Conservation (phyloP, 2,888 invertebrate species). For the Acanthosepion lycidas region DNA sequence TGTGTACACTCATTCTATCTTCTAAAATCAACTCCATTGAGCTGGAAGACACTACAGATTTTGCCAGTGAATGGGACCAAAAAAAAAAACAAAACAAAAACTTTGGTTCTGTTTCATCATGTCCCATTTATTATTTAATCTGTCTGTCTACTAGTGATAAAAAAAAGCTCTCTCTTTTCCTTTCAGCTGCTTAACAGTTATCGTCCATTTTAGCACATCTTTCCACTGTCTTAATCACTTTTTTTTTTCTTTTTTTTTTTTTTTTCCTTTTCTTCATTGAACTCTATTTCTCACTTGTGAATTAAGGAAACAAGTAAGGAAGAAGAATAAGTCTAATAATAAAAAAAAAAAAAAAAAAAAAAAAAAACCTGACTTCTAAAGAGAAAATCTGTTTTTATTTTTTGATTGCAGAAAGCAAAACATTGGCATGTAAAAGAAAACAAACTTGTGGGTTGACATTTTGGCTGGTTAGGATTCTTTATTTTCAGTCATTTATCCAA, state of each 20-base stretch:
- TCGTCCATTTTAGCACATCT: background rate
- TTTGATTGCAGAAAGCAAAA: too few relatives aligned
- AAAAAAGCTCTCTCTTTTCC: background rate
- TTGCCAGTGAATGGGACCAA: background rate
- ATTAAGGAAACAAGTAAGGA: background rate
- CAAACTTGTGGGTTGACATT: too few relatives aligned
- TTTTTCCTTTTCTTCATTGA: background rate
- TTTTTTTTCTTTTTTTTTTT: background rate
- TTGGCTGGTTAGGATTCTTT: too few relatives aligned
- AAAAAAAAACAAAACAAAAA: background rate
- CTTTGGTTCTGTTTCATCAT: background rate
- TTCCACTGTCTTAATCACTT: too few relatives aligned
- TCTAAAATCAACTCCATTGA: background rate
- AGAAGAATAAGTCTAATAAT: background rate
- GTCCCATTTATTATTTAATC: background rate
- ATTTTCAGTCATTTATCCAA: too few relatives aligned
- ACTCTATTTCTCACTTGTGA: background rate
- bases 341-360: background rate
- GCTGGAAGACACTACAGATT: background rate
- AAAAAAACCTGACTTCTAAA: background rate
- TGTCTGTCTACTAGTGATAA: background rate
- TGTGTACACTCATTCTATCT: background rate
- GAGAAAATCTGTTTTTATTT: background rate
- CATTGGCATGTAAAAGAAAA: too few relatives aligned
- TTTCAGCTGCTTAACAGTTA: background rate